Evolutionary conservation across 35 echinoderm and acorn worm species (phyloP), one percentile per base, ranked within the genome.

Genomic region (Hemicentrotus pulcherrimus): DNA sequence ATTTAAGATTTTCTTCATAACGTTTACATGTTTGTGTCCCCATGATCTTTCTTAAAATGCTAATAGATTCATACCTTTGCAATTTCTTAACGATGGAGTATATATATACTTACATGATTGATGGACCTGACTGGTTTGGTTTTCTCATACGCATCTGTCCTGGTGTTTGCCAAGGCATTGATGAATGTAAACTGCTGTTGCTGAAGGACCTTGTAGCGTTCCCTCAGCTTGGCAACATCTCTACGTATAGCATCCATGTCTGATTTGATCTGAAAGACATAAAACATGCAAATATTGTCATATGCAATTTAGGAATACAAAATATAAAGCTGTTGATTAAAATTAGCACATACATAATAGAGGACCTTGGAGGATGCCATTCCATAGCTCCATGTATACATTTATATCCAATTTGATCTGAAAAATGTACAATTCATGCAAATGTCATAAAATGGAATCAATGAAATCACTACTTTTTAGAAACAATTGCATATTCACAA

Each of bases 151-250:
- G 95, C 95, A 96, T 97, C 97, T 87, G 97, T 95, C 14, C 98
- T 91, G 47, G 96, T 94, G 70, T 97, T 94, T 48, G 97, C 98
- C 65, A 99, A 61, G 13, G 96, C 97, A 32, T 88, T 86, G 47
- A 97, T 97, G 96, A 99, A 99, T 31, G 97, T 99, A 59, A 99
- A 97, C 97, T 99, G 98, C 86, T 99, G 98, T 33, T 97, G 98
- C 61, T 97, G 96, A 18, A 99, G 94, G 15, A 94, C 95, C 92
- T 97, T 96, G 46, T 99, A 99, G n/a, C 96, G 92, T 47, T 96
- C 88, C 58, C 92, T 88, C 55, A 97, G 14, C 31, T 95, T 59
- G 18, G 97, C 94, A 88, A 96, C 95, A 6, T 97, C 98, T 91
- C 94, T 61, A 19, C 95, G 94, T 19, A 97, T 48, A 22, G 70